Conservation (phyloP, 2,113 vertebrate genomes). For the Phrynocephalus versicolor region DNA sequence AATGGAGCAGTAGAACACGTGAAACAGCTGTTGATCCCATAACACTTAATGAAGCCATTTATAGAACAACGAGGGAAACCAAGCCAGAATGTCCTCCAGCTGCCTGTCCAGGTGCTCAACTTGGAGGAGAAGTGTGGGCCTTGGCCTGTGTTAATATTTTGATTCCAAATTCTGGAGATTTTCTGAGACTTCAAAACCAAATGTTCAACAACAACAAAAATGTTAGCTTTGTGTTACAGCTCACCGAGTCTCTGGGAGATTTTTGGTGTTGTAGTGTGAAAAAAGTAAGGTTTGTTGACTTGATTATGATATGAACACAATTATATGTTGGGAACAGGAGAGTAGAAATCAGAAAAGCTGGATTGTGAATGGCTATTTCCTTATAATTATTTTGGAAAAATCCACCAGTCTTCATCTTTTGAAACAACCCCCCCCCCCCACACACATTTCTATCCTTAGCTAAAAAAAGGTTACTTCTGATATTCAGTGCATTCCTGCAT, state of each 20-base stretch:
- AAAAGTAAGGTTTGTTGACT: no score
- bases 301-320: neutral
- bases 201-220: no score
- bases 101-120: neutral
- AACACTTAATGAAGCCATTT: neutral
- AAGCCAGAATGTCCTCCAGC: neutral
- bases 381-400: neutral
- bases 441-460: neutral
- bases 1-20: neutral
- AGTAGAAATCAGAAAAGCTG: neutral
- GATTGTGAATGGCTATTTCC: neutral
- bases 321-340: neutral
- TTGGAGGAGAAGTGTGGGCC: neutral
- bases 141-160: neutral
- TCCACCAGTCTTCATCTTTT: neutral
- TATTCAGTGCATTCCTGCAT: neutral
- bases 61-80: neutral
- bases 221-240: no score
- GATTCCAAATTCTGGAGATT: neutral
- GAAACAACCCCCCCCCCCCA: no score
- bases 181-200: neutral
- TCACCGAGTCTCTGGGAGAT: no score
- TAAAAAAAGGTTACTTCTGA: accelerated
- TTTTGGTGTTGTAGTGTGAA: no score
- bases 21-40: neutral